Conservation (phyloP, 2,113 vertebrate genomes). For the human region GRCh38 chr16:67215501-67216000, state of each 20-base stretch:
- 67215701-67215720: background rate
- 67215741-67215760: background rate
- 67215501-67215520: background rate
- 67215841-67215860: background rate
- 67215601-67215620: background rate
- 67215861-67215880: background rate
- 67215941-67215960: background rate
- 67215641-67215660: background rate
- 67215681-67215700: background rate
- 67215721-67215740: background rate
- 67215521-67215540: too few species aligned
- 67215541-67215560: too few species aligned
- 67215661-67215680: background rate
- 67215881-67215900: background rate
- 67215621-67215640: background rate
- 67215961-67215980: background rate
- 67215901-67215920: background rate
- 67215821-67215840: background rate
- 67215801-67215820: background rate
- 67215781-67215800: background rate
- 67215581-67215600: background rate
- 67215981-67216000: background rate
- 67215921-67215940: background rate
- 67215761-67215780: background rate
- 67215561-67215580: too few species aligned